Evolutionary conservation across 1,140 invertebrate genomes (phyloP), one percentile per base, ranked within the genome.

Genomic region (Hetaerina americana): DNA sequence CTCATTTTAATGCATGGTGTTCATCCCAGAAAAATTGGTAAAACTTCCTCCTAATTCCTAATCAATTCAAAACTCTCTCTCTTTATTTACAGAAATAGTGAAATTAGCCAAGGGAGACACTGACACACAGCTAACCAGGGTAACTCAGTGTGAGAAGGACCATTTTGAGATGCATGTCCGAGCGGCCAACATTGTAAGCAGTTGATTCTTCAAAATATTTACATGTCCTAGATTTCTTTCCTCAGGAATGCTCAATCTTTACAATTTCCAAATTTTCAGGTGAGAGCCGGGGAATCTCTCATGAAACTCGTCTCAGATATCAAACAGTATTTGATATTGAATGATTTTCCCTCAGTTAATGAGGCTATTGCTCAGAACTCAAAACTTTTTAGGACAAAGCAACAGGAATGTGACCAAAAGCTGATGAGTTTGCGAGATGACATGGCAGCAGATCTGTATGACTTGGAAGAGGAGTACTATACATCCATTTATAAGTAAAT

Each of bases 391-490:
- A 86, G 92, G 72, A 88, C 90, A 0, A 94, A 94, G 78, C 94
- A 97, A 83, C 88, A 89, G 27, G 94, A 96, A 77, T 94, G 92
- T 82, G 96, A 98, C 83, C 91, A 92, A 76, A 97, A 97, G 83
- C 81, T 98, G 18, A 93, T 95, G 86, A 90, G 89, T 27, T 79
- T 98, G 24, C 79, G 95, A 71, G 96, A 98, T 81, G 96, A 98
- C 78, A 95, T 98, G 87, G 93, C 95, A 27, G 89, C 92, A 67
- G 95, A 98, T 83, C 83, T 98, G 0, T 97, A 95, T 83, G 96
- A 98, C 82, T 82, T 98, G 49, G 96, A 98, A 86, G 95, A 98
- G 83, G 96, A 98, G 85, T 98, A 97, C 82, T 98, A 97, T 80
- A 96, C 92, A 5, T 97, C 95, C 74, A 90, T 92, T 76, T 96